Percentiles rank a stretch among this genome's conserved stretches.
These are phyloP conservation scores for Acanthosoma haemorrhoidale DNA, from an alignment of 2,888 invertebrate genomes.

Conservation along the genomic window DNA sequence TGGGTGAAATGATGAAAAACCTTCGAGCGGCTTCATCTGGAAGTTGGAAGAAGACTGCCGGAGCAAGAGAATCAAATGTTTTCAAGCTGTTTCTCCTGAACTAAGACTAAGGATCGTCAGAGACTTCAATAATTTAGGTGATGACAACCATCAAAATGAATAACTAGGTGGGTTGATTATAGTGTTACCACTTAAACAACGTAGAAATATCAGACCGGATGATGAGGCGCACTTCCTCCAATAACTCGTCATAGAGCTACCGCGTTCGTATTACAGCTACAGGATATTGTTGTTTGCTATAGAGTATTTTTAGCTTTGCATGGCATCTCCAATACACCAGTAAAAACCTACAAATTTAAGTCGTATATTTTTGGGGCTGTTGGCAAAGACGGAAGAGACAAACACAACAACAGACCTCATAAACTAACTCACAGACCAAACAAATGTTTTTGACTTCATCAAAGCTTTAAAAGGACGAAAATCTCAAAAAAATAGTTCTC, in stretches of 20 bases:
- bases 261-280: background rate
- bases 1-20: too few relatives aligned
- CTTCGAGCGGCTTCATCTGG: too few relatives aligned
- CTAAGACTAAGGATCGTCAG: background rate
- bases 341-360: constrained; percentile 23
- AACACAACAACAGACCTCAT: constrained; percentile 17
- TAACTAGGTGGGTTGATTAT: background rate
- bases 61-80: too few relatives aligned
- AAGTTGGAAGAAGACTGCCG: too few relatives aligned
- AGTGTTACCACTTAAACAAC: background rate
- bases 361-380: constrained; percentile 17
- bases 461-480: constrained; percentile 23
- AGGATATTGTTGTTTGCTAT: constrained; percentile 24
- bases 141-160: too few relatives aligned
- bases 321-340: constrained; percentile 24
- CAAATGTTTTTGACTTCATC: constrained; percentile 25
- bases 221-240: background rate
- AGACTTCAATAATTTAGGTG: background rate
- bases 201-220: background rate
- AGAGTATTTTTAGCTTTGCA: constrained; percentile 29
- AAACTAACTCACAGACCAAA: constrained; percentile 13
- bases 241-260: background rate
- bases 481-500: constrained; percentile 29
- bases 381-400: constrained; percentile 22
- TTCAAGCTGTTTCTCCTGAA: background rate